Base-by-base conservation (phyloP, 2,797 vertebrate genomes). In the Pelobates cultripes region DNA sequence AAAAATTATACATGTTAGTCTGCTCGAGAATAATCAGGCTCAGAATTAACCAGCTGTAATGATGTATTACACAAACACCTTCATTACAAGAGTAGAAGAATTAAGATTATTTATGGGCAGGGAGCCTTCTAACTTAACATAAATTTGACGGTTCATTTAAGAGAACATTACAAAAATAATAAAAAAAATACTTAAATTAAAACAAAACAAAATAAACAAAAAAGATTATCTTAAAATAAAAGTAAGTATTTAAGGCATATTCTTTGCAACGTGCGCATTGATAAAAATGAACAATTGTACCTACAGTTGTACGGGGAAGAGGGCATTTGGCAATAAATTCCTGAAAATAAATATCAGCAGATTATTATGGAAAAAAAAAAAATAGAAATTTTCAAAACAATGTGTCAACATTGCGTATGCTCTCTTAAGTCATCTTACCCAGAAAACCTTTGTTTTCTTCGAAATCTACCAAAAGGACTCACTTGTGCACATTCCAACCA, bases 271-370 rank as follows among this genome's bases (percentile, higher is more conserved):
- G 93, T 94, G 94, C 92, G 93, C 93, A 94, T 92, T 94, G 92
- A 94, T 93, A 94, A 93, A 93, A 94, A 94, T 90, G 92, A 94
- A 94, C 93, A 93, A 92, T 87, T 94, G 94, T 96, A 96, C 96
- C 96, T 97, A 96, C 95, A 96, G 95, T 96, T 95, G 95, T 92
- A 95, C 92, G 94, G 92, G 94, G 93, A 92, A 95, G 93, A 92
- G 94, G 91, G 90, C 92, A 94, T 93, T 89, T 96, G 82, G 93
- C 93, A 95, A 94, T 93, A 94, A 92, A 95, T 93, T 93, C 95
- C 95, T 96, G 94, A 92, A 97, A 96, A 95, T 95, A 94, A 95
- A 96, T 94, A 96, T 93, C 93, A 89, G 92, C 89, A 95, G 90
- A 94, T 96, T 95, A 94, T 95, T 95, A 90, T 87, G 89, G 86